A percentile compares a stretch with the other conserved stretches of the same genome.
Conservation (phyloP, 2,113 vertebrate species). For the Calypte anna region DNA sequence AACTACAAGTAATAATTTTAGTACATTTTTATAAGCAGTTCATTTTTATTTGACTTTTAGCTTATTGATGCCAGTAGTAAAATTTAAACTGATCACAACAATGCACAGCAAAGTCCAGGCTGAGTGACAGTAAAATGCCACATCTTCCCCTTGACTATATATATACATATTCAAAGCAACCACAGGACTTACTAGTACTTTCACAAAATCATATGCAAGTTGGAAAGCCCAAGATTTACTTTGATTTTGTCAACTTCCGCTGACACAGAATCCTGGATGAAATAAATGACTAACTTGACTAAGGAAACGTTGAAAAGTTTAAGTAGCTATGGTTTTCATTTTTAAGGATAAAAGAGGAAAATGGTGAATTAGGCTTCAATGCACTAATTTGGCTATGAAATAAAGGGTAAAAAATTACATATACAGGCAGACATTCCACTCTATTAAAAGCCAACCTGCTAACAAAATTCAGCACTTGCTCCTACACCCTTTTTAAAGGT, state of each 20-base stretch:
- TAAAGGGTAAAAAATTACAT: neutral
- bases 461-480: conserved; percentile 48
- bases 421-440: neutral
- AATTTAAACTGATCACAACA: neutral
- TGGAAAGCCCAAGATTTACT: neutral
- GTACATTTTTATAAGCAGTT: neutral
- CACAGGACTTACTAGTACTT: neutral
- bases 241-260: neutral
- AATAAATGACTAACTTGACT: neutral
- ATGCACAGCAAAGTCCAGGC: neutral
- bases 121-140: neutral
- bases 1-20: neutral
- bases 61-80: neutral
- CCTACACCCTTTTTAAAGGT: conserved; percentile 38
- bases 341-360: neutral
- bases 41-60: neutral
- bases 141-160: neutral
- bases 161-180: neutral
- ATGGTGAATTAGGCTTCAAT: neutral
- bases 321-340: neutral
- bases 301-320: neutral
- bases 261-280: neutral
- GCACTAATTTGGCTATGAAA: neutral
- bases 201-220: accelerated
- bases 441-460: conserved; percentile 47